A percentile compares a stretch with the other conserved stretches of the same genome.
These are phyloP conservation scores for Perca flavescens DNA, from an alignment of 2,113 vertebrate species.

Conservation along the genomic window DNA sequence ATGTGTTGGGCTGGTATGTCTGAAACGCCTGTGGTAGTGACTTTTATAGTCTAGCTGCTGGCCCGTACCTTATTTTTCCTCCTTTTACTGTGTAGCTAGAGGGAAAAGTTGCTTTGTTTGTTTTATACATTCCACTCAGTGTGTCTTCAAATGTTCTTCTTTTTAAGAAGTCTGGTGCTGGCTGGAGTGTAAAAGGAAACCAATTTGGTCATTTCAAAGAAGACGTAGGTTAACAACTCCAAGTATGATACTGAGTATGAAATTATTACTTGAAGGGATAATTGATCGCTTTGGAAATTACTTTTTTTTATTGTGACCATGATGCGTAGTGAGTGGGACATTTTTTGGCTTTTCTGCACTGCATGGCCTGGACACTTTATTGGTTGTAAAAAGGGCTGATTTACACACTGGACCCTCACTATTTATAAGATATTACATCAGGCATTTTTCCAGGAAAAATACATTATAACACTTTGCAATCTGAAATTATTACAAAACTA, in stretches of 20 bases:
- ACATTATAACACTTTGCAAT: background rate
- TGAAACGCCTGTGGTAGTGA: conserved; percentile 26
- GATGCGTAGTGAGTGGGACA: no score
- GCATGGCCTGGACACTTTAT: background rate
- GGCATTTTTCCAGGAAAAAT: background rate
- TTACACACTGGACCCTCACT: background rate
- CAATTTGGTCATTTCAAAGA: conserved; percentile 5
- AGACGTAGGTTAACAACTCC: background rate
- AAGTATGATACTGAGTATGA: background rate
- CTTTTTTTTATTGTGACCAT: background rate
- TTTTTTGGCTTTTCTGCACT: background rate
- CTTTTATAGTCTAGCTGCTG: conserved; percentile 28
- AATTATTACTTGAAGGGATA: background rate
- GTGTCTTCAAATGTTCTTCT: conserved; percentile 11
- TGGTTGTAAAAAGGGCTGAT: background rate
- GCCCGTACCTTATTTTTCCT: background rate
- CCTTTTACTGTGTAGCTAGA: conserved; percentile 9
- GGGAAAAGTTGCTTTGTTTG: background rate
- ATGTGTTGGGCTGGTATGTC: background rate
- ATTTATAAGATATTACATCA: background rate
- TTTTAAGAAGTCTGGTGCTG: background rate
- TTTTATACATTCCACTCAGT: background rate
- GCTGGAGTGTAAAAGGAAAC: background rate
- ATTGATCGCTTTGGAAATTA: background rate
- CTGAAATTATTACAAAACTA: background rate